Evolutionary conservation across 2,888 invertebrate genomes (phyloP).

Genomic region (Vandiemenella viatica): DNA sequence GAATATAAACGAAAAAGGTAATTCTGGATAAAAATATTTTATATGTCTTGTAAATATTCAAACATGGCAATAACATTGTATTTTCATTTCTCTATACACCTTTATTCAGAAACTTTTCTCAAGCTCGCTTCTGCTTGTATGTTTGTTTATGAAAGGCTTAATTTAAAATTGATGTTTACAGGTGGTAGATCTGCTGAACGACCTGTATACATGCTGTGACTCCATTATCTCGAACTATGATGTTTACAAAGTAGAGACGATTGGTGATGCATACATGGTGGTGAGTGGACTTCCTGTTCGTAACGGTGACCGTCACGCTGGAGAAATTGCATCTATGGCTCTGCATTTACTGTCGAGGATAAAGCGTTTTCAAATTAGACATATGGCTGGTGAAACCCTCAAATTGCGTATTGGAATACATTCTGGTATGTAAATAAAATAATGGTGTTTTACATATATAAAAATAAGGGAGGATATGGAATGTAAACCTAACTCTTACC

Average conservation of each 20-base stretch:
- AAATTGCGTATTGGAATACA: constrained; percentile 58
- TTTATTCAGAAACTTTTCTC: neutral
- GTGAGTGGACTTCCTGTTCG: constrained; percentile 66
- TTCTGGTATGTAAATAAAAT: constrained; percentile 42
- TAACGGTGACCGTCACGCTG: no score
- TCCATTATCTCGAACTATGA: constrained; percentile 76
- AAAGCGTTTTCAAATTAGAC: constrained; percentile 49
- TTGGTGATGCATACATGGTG: no score
- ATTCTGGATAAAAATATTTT: no score
- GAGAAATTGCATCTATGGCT: constrained; percentile 66
- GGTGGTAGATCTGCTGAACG: constrained; percentile 76
- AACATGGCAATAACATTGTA: no score
- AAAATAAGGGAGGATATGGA: no score
- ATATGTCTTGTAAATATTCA: no score
- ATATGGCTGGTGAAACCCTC: constrained; percentile 49
- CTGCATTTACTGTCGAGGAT: constrained; percentile 56
- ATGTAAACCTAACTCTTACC: no score
- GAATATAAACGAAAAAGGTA: no score
- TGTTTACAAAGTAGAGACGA: no score
- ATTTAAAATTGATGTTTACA: constrained; percentile 31
- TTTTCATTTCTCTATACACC: neutral
- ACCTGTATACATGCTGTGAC: constrained; percentile 77
- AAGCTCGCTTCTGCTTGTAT: neutral
- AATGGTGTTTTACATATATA: no score
- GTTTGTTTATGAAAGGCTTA: neutral